Percentiles rank a stretch among this genome's conserved stretches.
These are phyloP conservation scores for Cephonodes hylas DNA, from an alignment of 2,888 invertebrate genomes.

Conservation along the genomic window DNA sequence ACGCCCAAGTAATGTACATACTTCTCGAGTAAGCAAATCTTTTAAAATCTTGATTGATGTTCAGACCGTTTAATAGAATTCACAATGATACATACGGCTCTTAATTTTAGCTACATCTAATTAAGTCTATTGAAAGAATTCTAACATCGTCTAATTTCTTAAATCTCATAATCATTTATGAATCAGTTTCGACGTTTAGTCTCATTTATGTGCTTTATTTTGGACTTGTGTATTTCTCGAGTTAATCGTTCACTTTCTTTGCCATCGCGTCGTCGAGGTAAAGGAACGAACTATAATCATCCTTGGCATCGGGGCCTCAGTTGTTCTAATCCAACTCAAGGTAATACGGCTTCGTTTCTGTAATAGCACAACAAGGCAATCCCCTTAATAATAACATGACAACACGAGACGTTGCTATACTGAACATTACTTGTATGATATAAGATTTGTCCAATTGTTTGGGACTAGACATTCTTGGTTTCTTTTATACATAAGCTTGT, in stretches of 20 bases:
- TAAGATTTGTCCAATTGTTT: not conserved
- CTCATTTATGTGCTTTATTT: too few relatives aligned
- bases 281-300: constrained; percentile 1
- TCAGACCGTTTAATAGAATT: too few relatives aligned
- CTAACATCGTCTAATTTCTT: too few relatives aligned
- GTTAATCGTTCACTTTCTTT: not conserved
- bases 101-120: too few relatives aligned
- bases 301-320: constrained; percentile 7
- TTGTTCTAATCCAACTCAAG: constrained; percentile 8
- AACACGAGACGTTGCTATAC: not conserved
- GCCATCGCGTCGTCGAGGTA: not conserved
- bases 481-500: too few relatives aligned
- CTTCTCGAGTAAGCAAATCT: too few relatives aligned
- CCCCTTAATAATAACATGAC: not conserved
- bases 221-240: not conserved
- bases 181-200: too few relatives aligned
- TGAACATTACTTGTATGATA: not conserved
- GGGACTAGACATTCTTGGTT: not conserved
- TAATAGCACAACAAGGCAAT: constrained; percentile 8
- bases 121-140: too few relatives aligned
- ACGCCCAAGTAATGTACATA: too few relatives aligned
- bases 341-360: constrained; percentile 7
- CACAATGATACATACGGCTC: too few relatives aligned
- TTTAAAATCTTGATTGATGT: too few relatives aligned
- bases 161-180: too few relatives aligned